Base-by-base conservation (phyloP, 35 echinoderm and acorn worm genomes). In the Heliocidaris erythrogramma region DNA sequence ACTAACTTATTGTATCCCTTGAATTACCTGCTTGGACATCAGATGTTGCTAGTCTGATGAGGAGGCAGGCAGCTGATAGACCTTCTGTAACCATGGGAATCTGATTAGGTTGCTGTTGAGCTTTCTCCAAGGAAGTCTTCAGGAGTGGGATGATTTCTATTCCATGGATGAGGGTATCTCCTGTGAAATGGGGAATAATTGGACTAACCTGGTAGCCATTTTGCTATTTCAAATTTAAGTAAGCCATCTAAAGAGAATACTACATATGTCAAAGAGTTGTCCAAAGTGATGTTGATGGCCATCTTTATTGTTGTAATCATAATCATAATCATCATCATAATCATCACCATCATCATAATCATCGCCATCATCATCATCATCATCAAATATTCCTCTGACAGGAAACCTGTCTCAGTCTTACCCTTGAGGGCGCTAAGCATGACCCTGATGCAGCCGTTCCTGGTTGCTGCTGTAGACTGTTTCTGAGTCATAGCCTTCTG, bases 391-490 rank as follows among this genome's bases (percentile, higher is more conserved):
- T 42, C 3, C 1, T 42, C 3, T 42, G 35, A 42, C 35, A 42
- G 35, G 35, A 42, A 42, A 42, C 35, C 35, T 9, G 52, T 56
- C 10, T 56, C 10, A 11, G 52, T 56, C 96, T 49, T 86, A 97
- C 98, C 98, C 95, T 97, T 94, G 88, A 97, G 97, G 49, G 97
- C 78, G 5, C 95, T 95, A 27, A 97, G 93, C 98, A 99, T 99
- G 60, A 97, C 97, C 92, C 94, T 94, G 60, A 97, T 96, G 60
- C 97, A 99, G 1, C 95, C 98, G 88, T 99, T 97, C 30, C 98
- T 96, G 14, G 96, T 97, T 42, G 88, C 93, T 84, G 96, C 78
- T 2, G 98, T 96, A 1, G 97, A 97, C 94, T 96, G 95, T 48
- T 99, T 99, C 85, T 97, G 94, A 48, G 94, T 59, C 90, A 97